Evolutionary conservation across 2,113 vertebrate genomes (phyloP).

Genomic region (Rhinoptilus africanus): DNA sequence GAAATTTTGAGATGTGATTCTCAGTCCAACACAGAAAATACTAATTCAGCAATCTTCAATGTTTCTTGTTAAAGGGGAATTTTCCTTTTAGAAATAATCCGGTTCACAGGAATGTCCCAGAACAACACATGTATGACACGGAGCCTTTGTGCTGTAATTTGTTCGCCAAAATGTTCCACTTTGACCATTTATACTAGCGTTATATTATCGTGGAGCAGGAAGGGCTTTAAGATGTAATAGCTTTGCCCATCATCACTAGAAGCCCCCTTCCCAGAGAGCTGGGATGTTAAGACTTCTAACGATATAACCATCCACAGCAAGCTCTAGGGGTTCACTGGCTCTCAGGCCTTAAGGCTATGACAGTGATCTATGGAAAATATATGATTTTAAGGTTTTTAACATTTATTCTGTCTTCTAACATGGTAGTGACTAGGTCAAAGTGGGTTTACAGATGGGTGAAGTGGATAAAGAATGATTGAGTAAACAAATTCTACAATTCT

Average conservation of each 20-base stretch:
- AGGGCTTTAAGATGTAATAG: not conserved
- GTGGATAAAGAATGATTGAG: not conserved
- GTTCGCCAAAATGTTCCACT: not conserved
- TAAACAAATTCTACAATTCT: not conserved
- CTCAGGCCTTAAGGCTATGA: constrained; percentile 11
- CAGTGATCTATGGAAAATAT: constrained; percentile 40
- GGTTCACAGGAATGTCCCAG: not conserved
- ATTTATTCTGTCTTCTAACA: not conserved
- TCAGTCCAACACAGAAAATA: not conserved
- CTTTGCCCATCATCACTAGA: not conserved
- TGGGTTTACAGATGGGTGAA: not conserved
- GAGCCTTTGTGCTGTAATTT: not conserved
- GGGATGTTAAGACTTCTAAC: not conserved
- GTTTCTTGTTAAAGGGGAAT: not conserved
- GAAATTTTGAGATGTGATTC: not conserved
- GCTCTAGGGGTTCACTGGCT: not conserved
- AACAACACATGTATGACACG: rapidly evolving
- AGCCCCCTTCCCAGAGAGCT: not conserved
- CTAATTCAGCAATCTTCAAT: not conserved
- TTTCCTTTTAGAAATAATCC: not conserved
- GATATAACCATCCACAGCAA: not conserved
- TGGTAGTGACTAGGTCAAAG: not conserved
- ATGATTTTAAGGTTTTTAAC: constrained; percentile 8
- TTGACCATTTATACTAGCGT: not conserved
- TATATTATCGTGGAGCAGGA: not conserved